Base-by-base conservation (phyloP, 2,888 invertebrate species). In the Trachelus iudaicus region DNA sequence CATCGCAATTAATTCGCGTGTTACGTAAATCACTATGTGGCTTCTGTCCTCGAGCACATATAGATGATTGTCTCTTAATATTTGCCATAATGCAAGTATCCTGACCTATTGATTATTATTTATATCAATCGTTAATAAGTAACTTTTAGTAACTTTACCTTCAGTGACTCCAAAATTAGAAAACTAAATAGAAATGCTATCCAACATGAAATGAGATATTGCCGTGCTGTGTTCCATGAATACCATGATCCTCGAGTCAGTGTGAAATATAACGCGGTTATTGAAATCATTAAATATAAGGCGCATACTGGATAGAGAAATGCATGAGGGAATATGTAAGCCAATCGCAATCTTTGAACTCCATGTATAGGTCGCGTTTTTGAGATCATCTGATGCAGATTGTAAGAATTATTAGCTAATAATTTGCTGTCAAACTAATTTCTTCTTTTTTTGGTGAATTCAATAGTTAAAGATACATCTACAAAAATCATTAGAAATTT, bases 31-130 rank as follows among this genome's bases (percentile, higher is more conserved):
- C 6, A 75, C 77, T 30, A 77, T 75, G 33, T 40, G 75, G 35
- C 77, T 77, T 77, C 75, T 77, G 30, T 77, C 77, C 74, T 77
- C 77, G 31, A 69, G n/a, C 31, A 75, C 77, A 40, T 69, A 31
- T 56, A 23, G 34, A 69, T 69, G 23, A 11, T 69, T 75, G 37
- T 77, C 34, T 34, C 13, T 75, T 31, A 12, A n/a, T 74, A 77
- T 75, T 77, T 33, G n/a, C 34, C 34, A 77, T 13, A 77, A 75
- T 23, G 40, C 40, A 40, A 40, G 15, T 40, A 40, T 15, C 15
- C 15, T 40, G 15, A 40, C 40, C 40, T 40, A 4, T 40, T 4
- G 40, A 40, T 40, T 15, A 40, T 40, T 15, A 40, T 40, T 40
- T 40, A 15, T 40, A 1, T 40, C 4, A 40, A 40, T 15, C 4